A percentile compares a stretch with the other conserved stretches of the same genome.
Evolutionary conservation across 2,113 vertebrate species (phyloP).

Genomic region (human): DNA sequence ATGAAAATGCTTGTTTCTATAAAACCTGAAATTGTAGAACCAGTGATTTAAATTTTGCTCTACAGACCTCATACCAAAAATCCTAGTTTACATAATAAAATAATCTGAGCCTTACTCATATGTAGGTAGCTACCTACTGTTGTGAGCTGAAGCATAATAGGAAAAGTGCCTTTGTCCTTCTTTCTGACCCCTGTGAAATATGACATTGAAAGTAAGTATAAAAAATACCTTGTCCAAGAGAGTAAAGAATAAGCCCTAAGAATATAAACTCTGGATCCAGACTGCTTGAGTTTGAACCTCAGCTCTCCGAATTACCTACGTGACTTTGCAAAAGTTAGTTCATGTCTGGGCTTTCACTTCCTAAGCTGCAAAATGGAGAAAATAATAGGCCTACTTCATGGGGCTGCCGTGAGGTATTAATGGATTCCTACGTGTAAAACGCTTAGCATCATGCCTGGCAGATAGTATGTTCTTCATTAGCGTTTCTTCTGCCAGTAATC

Average conservation of each 20-base stretch:
- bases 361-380: neutral
- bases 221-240: neutral
- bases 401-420: neutral
- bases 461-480: neutral
- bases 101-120: neutral
- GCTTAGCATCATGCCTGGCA: neutral
- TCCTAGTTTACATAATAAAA: neutral
- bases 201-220: neutral
- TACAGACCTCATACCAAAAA: neutral
- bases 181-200: neutral
- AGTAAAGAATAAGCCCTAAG: neutral
- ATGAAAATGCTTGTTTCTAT: neutral
- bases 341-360: neutral
- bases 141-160: neutral
- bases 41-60: neutral
- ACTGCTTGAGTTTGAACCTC: neutral
- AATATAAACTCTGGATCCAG: neutral
- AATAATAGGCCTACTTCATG: neutral
- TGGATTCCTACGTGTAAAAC: neutral
- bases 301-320: neutral
- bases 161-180: neutral
- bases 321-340: neutral
- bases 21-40: neutral
- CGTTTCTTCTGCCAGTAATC: neutral
- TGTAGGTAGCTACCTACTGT: neutral